Evolutionary conservation across 1,140 invertebrate genomes (phyloP).

Genomic region (Agrilus planipennis): DNA sequence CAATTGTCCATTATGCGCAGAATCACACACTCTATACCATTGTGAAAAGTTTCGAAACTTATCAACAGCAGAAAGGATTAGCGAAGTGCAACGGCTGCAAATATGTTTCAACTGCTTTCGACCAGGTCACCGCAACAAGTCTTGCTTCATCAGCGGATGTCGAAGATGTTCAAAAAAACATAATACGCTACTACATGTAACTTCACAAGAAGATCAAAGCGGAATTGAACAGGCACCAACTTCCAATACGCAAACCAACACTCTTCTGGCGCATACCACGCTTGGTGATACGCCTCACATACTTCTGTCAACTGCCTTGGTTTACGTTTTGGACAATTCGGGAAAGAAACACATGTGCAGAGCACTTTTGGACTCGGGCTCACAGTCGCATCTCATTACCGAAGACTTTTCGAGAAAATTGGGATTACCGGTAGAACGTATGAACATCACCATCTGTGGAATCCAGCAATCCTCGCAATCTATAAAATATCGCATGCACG

Average conservation of each 20-base stretch:
- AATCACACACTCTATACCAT: too few species aligned
- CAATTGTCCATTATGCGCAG: too few species aligned
- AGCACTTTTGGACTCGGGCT: conserved; percentile 2
- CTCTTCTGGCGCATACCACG: background rate
- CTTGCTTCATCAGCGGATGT: background rate
- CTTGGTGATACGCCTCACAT: background rate
- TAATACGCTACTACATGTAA: background rate
- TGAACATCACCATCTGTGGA: too few species aligned
- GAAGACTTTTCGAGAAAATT: background rate
- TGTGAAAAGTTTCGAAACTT: too few species aligned
- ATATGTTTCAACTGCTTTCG: conserved; percentile 2
- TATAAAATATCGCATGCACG: too few species aligned
- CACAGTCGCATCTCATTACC: conserved; percentile 2
- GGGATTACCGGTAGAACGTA: too few species aligned
- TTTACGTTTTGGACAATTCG: background rate
- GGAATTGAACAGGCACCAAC: background rate
- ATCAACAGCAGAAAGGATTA: too few species aligned
- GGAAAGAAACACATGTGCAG: background rate
- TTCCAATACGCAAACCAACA: background rate
- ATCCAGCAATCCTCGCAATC: too few species aligned
- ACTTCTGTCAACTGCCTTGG: conserved; percentile 3
- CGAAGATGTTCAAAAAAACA: background rate
- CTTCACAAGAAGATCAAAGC: background rate
- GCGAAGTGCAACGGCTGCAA: background rate
- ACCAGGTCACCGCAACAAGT: background rate